Evolutionary conservation across 1,140 invertebrate species (phyloP).

Genomic region (Sogatella furcifera): DNA sequence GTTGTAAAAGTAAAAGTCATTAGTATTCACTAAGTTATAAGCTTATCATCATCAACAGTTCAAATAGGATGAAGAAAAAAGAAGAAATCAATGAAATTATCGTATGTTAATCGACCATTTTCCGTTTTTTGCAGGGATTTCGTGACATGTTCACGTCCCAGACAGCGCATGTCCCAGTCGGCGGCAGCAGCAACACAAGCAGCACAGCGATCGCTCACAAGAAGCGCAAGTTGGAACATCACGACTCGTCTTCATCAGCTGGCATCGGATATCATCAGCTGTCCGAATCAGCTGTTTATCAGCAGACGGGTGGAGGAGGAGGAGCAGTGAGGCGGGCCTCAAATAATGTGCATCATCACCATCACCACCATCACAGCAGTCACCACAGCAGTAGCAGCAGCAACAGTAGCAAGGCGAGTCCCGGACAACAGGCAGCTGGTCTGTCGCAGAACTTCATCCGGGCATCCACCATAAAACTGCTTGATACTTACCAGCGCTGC

Average conservation of each 20-base stretch:
- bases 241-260: neutral
- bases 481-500: constrained; percentile 58
- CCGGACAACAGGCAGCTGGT: neutral
- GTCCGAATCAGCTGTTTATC: neutral
- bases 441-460: constrained; percentile 48
- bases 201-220: constrained; percentile 32
- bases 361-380: constrained; percentile 29
- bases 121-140: neutral
- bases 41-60: no score
- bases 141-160: constrained; percentile 1
- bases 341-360: constrained; percentile 26
- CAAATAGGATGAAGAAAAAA: no score
- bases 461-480: constrained; percentile 57
- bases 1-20: no score
- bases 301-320: neutral
- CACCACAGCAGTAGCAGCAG: constrained; percentile 26
- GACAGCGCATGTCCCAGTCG: neutral
- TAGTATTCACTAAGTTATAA: no score
- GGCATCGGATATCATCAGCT: neutral
- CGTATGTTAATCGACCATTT: no score
- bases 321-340: no score
- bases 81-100: no score
- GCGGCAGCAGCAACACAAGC: neutral
- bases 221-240: constrained; percentile 44
- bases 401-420: no score